Base-by-base conservation (phyloP, 2,797 vertebrate species). In the Poeciliopsis presidionis region DNA sequence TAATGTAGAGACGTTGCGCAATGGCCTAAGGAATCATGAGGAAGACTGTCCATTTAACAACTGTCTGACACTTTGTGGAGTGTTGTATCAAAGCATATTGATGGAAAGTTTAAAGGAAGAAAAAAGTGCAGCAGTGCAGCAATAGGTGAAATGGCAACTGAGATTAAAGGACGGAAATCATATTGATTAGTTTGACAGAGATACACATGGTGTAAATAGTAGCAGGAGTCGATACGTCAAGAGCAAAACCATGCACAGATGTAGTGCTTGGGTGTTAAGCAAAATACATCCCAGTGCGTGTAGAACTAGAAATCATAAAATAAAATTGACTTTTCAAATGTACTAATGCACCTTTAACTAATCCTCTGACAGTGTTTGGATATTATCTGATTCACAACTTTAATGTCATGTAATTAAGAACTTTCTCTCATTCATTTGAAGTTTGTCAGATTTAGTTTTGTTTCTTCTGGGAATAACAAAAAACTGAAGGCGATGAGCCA, bases 401-500 rank as follows among this genome's bases (percentile, higher is more conserved):
- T 46, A 43, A 16, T 33, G 55, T 47, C 13, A 13, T 11, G 33
- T 43, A 28, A 16, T 33, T 33, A 45, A 18, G 28, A 30, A 28
- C 1, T 63, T 45, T 57, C n/a, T 39, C 36, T 7, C 5, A 18
- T 41, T 76, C 67, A 28, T 25, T 70, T 70, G 41, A 71, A 51
- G 59, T 43, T 30, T 2, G 11, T 61, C 28, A 39, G 7, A 45
- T 30, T 82, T 65, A 75, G 76, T 81, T 81, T 83, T 80, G 84
- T 84, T 55, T 81, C 33, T 47, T 72, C 47, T 5, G 75, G 84
- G 84, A 86, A 91, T 81, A 82, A 81, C 81, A 76, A 81, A 78
- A 81, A 81, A 84, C 88, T 81, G 71, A 51, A 85, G 88, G 72
- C 87, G 93, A 91, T 88, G 86, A 92, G 73, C 41, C 81, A 46